These are phyloP conservation scores for Drosophila monieri DNA, from an alignment of 2,888 invertebrate species.

Conservation along the genomic window DNA sequence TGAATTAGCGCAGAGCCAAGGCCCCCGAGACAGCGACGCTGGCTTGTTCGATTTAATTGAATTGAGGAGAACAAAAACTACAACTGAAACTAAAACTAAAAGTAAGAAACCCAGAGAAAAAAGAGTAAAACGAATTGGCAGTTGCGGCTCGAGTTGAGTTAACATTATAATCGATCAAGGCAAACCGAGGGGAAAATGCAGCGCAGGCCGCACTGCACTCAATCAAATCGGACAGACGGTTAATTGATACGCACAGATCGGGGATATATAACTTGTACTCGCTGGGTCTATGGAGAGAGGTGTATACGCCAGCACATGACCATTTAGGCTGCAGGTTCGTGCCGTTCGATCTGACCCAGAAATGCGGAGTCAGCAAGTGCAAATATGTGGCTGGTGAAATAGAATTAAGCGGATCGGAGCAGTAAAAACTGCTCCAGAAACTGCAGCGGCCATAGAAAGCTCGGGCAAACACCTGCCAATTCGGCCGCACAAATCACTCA, in stretches of 20 bases:
- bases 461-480: conserved; percentile 18
- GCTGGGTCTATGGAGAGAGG: conserved; percentile 15
- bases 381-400: conserved; percentile 38
- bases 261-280: conserved; percentile 30
- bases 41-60: conserved; percentile 78
- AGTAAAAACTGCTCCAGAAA: conserved; percentile 50
- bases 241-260: conserved; percentile 77
- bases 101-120: conserved; percentile 8
- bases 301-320: conserved; percentile 42
- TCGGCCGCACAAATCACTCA: conserved; percentile 14
- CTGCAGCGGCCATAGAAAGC: conserved; percentile 39
- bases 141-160: conserved; percentile 53
- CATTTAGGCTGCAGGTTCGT: conserved; percentile 56
- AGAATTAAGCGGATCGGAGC: conserved; percentile 50
- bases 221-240: conserved; percentile 65
- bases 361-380: conserved; percentile 58
- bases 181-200: conserved; percentile 69
- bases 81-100: conserved; percentile 24
- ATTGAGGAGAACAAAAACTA: conserved; percentile 58
- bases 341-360: conserved; percentile 67
- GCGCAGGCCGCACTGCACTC: conserved; percentile 67
- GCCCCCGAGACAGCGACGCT: conserved; percentile 60
- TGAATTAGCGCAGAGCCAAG: conserved; percentile 58
- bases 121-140: conserved; percentile 48
- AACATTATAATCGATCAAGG: conserved; percentile 80